Percentiles rank a stretch among this genome's conserved stretches.
Conservation (phyloP, 2,113 vertebrate genomes). For the Sorex fumeus region DNA sequence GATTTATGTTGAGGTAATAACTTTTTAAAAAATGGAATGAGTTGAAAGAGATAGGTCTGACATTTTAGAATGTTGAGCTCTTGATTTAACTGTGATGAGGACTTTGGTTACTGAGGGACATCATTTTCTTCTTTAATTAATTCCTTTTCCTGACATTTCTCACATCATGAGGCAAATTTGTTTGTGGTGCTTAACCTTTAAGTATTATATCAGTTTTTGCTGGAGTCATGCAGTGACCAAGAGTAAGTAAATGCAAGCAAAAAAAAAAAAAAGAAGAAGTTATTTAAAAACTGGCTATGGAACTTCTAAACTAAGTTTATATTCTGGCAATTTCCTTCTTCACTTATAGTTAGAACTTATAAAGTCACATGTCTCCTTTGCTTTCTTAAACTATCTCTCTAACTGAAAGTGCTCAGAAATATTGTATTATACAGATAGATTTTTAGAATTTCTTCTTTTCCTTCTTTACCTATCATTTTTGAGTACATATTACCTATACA, state of each 20-base stretch:
- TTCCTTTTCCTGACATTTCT: conserved; percentile 84
- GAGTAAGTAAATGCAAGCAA: conserved; percentile 60
- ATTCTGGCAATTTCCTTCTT: not conserved
- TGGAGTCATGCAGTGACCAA: conserved; percentile 69
- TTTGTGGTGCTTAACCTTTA: conserved; percentile 85
- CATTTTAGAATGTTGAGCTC: conserved; percentile 78
- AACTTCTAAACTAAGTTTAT: not conserved
- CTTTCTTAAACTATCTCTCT: not conserved
- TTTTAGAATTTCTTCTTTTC: not conserved
- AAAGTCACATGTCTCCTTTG: not conserved
- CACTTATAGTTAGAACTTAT: not conserved
- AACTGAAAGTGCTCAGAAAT: not conserved
- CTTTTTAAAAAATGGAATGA: conserved; percentile 31
- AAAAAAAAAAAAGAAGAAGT: not conserved
- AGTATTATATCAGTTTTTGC: conserved; percentile 76
- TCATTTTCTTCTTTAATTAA: conserved; percentile 79
- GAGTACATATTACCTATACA: not conserved
- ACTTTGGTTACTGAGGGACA: conserved; percentile 70
- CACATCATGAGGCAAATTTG: conserved; percentile 82
- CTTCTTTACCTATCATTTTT: not conserved
- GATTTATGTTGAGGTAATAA: conserved; percentile 61
- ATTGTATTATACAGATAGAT: not conserved
- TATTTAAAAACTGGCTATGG: not conserved
- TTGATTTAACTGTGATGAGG: conserved; percentile 75
- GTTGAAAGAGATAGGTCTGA: conserved; percentile 66